Conservation (phyloP, 2,797 vertebrate genomes). For the Jordanella pulchra region DNA sequence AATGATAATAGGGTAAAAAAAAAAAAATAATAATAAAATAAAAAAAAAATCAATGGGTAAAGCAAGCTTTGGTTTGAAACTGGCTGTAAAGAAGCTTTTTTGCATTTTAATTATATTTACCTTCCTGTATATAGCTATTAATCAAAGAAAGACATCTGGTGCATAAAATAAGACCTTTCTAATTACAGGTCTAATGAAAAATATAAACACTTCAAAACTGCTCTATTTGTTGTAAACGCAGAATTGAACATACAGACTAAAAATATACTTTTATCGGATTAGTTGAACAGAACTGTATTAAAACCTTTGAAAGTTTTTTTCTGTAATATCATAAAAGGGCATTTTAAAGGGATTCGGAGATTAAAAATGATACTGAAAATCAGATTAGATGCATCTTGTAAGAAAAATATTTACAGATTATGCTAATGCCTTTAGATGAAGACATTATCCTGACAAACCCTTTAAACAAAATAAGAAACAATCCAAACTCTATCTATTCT, state of each 20-base stretch:
- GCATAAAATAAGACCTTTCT: constrained; percentile 8
- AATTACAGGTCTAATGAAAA: constrained; percentile 17
- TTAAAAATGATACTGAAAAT: constrained; percentile 13
- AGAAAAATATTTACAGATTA: constrained; percentile 48
- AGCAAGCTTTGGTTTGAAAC: constrained; percentile 7
- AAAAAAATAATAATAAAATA: no score
- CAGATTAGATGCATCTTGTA: constrained; percentile 15
- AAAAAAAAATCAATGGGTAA: no score
- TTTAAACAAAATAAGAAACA: constrained; percentile 2
- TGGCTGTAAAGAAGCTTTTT: constrained; percentile 1
- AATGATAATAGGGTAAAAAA: constrained; percentile 20
- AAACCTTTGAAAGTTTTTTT: constrained; percentile 11
- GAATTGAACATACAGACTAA: constrained; percentile 21
- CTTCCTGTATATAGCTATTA: constrained; percentile 5
- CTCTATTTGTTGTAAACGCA: constrained; percentile 18
- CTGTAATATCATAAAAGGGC: constrained; percentile 15
- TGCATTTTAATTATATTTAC: constrained; percentile 3
- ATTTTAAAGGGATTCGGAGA: constrained; percentile 13
- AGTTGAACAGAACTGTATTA: constrained; percentile 3
- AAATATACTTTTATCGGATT: constrained; percentile 10
- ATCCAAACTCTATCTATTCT: constrained; percentile 11
- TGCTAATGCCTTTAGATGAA: constrained; percentile 49
- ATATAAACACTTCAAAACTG: constrained; percentile 1
- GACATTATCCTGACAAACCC: constrained; percentile 22
- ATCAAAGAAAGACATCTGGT: constrained; percentile 17